Evolutionary conservation across 1,140 invertebrate genomes (phyloP).

Genomic region (Cyclargus thomasi): DNA sequence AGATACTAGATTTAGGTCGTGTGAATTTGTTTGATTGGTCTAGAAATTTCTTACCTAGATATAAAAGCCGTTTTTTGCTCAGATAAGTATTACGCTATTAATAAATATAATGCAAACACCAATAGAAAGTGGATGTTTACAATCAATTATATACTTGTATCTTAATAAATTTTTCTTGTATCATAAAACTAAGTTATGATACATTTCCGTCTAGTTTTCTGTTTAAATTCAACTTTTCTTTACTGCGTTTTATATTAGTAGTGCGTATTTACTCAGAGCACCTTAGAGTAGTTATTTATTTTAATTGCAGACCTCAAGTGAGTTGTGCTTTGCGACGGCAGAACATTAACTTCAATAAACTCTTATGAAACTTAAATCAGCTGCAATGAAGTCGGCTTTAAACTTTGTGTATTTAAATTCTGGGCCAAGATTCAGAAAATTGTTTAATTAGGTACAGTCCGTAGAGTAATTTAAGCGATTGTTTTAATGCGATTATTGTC

Average conservation of each 20-base stretch:
- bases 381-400: background rate
- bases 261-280: background rate
- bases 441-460: too few species aligned
- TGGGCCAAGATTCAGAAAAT: background rate
- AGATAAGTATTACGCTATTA: too few species aligned
- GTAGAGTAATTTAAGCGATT: background rate
- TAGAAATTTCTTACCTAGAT: too few species aligned
- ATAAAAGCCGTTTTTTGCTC: too few species aligned
- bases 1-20: too few species aligned
- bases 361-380: background rate
- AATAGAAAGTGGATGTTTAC: too few species aligned
- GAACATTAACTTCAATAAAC: background rate
- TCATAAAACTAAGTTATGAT: too few species aligned
- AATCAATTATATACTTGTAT: too few species aligned
- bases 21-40: too few species aligned
- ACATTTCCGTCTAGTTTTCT: background rate
- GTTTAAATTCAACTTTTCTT: background rate
- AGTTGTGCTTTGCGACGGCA: background rate
- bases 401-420: background rate
- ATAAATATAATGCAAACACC: too few species aligned
- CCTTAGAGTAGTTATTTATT: conserved; percentile 5
- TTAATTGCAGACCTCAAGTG: conserved; percentile 2
- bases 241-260: background rate
- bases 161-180: too few species aligned
- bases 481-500: background rate